phyloP scores from a whole-genome alignment of 2,888 invertebrate genomes.

The Agriotes lineatus region DNA sequence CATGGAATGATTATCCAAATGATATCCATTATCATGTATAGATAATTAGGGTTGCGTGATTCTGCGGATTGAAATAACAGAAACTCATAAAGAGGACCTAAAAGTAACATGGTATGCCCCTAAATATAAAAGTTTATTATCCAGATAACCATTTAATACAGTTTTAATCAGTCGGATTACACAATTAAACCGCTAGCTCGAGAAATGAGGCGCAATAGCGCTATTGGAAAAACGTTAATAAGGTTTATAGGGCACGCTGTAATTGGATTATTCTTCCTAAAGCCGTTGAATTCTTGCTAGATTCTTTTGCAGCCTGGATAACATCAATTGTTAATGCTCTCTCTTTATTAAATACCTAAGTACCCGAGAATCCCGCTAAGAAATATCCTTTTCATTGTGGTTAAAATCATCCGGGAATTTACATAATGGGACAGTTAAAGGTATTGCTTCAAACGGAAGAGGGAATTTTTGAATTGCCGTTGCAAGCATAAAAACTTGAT shows the following conservation, averaged over 20 bases:
- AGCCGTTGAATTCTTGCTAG: conserved; percentile 9
- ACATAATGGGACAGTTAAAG: too few relatives aligned
- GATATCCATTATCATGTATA: background rate
- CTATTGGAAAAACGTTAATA: conserved; percentile 28
- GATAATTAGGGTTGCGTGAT: background rate
- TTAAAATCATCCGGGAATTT: too few relatives aligned
- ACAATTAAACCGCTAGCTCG: conserved; percentile 20
- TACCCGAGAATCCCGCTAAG: too few relatives aligned
- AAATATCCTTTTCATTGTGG: too few relatives aligned
- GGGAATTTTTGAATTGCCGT: too few relatives aligned
- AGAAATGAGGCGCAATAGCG: conserved; percentile 21
- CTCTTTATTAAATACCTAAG: too few relatives aligned
- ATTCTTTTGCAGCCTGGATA: background rate
- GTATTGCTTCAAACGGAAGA: too few relatives aligned
- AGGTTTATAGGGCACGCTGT: conserved; percentile 16
- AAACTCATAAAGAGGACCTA: background rate
- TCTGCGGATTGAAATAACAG: background rate
- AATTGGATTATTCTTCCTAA: conserved; percentile 19
- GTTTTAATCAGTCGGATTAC: conserved; percentile 21
- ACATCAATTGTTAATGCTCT: background rate
- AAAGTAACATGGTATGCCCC: background rate
- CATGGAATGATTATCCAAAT: too few relatives aligned
- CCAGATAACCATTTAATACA: conserved; percentile 14
- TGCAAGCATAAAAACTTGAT: too few relatives aligned
- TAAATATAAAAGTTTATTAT: conserved; percentile 9